Evolutionary conservation across 2,888 invertebrate genomes (phyloP).

Genomic region (Prosapia bicincta): DNA sequence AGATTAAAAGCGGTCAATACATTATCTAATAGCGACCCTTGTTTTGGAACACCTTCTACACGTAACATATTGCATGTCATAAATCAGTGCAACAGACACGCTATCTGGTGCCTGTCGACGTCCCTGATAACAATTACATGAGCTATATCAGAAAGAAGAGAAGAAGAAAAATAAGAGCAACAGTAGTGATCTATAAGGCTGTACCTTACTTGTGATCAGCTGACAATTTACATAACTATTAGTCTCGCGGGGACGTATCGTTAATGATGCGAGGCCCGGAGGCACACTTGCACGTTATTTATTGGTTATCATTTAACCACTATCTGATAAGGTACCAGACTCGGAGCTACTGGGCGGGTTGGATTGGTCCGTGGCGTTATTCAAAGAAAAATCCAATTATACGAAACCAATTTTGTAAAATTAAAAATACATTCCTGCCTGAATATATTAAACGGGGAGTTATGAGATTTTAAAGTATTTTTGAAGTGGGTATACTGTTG

Average conservation of each 20-base stretch:
- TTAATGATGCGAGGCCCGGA: neutral
- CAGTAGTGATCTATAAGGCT: neutral
- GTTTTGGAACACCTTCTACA: neutral
- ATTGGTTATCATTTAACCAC: neutral
- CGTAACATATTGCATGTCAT: neutral
- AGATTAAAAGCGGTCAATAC: neutral
- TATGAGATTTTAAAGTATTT: neutral
- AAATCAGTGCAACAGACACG: neutral
- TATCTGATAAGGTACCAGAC: neutral
- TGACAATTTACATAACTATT: neutral
- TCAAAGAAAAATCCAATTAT: neutral
- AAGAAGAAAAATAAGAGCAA: neutral
- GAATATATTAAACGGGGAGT: neutral
- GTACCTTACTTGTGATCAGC: neutral
- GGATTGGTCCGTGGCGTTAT: neutral
- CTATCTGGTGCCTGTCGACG: neutral
- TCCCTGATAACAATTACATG: neutral
- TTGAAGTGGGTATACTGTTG: neutral
- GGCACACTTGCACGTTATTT: neutral
- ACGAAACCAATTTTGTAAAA: neutral
- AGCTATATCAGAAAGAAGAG: too few species aligned
- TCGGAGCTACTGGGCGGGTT: neutral
- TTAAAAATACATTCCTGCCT: neutral
- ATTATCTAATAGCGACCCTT: neutral
- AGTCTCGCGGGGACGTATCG: neutral